A percentile compares a stretch with the other conserved stretches of the same genome.
Conservation (phyloP, 2,113 vertebrate species). For the Syngnathus typhle region DNA sequence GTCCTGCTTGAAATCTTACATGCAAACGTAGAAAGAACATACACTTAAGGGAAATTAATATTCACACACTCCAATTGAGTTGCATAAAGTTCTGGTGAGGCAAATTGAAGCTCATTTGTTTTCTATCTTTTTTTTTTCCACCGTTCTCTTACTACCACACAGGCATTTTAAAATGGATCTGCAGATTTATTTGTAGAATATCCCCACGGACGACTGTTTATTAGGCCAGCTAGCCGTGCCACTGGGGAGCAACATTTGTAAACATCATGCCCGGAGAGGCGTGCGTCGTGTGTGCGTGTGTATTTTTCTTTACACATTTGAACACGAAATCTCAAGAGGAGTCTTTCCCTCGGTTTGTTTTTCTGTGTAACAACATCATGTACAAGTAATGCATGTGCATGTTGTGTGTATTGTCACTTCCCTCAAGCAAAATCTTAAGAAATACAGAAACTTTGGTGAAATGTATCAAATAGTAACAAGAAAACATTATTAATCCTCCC, state of each 20-base stretch:
- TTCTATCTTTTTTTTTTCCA: not conserved
- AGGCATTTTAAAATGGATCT: conserved; percentile 5
- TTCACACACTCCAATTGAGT: not conserved
- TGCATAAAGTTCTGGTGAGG: not conserved
- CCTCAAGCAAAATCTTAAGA: conserved; percentile 44
- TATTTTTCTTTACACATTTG: conserved; percentile 27
- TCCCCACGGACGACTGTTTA: conserved; percentile 56
- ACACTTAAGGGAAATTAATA: not conserved
- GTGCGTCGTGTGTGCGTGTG: conserved; percentile 17
- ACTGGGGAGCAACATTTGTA: conserved; percentile 65
- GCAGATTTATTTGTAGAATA: conserved; percentile 15
- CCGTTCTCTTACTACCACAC: conserved; percentile 1
- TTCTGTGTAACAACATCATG: conserved; percentile 40
- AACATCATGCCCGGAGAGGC: conserved; percentile 62
- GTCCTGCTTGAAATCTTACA: not conserved
- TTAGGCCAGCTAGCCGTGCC: conserved; percentile 49
- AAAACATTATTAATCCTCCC: not conserved
- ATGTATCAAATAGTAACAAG: not conserved
- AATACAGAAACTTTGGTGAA: conserved; percentile 12
- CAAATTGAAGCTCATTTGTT: not conserved
- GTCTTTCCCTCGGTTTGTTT: conserved; percentile 49
- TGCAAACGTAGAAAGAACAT: not conserved
- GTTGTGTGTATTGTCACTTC: conserved; percentile 18
- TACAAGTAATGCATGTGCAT: conserved; percentile 27
- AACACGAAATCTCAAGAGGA: conserved; percentile 51